Percentiles rank a stretch among this genome's conserved stretches.
These are phyloP conservation scores for Notolepis coatsorum DNA, from an alignment of 2,797 vertebrate species.

Conservation along the genomic window DNA sequence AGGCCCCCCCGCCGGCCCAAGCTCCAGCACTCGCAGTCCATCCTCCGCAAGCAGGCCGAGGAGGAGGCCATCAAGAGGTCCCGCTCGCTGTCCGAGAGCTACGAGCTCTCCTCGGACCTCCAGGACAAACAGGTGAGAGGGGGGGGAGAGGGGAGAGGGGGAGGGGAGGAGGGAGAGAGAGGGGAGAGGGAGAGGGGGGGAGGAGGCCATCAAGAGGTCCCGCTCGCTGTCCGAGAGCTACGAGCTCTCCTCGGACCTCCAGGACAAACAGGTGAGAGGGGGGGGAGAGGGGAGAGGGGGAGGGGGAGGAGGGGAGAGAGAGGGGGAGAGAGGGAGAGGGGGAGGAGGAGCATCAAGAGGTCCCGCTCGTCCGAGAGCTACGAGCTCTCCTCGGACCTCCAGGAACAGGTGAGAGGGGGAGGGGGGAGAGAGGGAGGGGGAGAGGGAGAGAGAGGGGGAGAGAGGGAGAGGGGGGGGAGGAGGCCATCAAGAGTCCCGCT, in stretches of 20 bases:
- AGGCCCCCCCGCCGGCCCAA: conserved; percentile 89
- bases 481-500: conserved; percentile 73
- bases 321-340: too few relatives aligned
- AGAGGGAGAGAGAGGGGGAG: too few relatives aligned
- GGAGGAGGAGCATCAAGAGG: conserved; percentile 83
- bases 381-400: conserved; percentile 17
- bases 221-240: conserved; percentile 18
- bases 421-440: too few relatives aligned
- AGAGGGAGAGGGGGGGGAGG: conserved; percentile 90
- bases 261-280: too few relatives aligned
- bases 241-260: too few relatives aligned
- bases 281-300: too few relatives aligned
- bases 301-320: too few relatives aligned
- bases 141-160: too few relatives aligned
- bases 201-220: conserved; percentile 82
- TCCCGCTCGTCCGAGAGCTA: conserved; percentile 20
- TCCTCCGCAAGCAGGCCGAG: conserved; percentile 89
- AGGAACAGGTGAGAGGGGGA: conserved; percentile 9
- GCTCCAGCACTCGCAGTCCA: conserved; percentile 92
- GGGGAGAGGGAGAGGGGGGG: too few relatives aligned
- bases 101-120: too few relatives aligned
- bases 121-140: too few relatives aligned
- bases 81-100: conserved; percentile 18
- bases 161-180: too few relatives aligned
- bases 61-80: conserved; percentile 84